Evolutionary conservation across 2,113 vertebrate genomes (phyloP), one percentile per base, ranked within the genome.

Genomic region (Otus sunia): DNA sequence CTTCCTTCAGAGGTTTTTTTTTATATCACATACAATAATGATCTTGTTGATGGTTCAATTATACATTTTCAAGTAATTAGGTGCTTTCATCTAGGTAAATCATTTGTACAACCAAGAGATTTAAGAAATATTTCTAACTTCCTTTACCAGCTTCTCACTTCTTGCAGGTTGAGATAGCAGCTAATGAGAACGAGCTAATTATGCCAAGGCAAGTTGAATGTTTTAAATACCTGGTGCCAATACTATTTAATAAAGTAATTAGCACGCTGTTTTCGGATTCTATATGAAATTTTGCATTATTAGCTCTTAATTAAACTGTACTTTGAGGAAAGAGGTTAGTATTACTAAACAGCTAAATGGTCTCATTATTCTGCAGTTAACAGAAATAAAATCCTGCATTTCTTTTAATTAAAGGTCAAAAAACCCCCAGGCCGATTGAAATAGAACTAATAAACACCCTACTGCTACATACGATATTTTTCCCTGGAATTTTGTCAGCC

Each of bases 391-490:
- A 59, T 49, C 37, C 39, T 88, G 64, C 63, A 76, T 92, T 96
- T 94, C 68, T 92, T 96, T 97, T 97, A 96, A 96, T 94, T 94
- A 96, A 93, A 97, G 89, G 95, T 93, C 68, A 98, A 83, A 97
- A 90, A 90, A 32, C 5, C 22, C 34, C 63, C 67, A 88, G 71
- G 37, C 72, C 85, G 95, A 89, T 55, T 94, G 92, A 97, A 94
- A 58, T 2, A 90, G 39, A 89, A 73, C 58, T 73, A 87, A 94
- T 29, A 90, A 93, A 74, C 52, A 60, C 10, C 26, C 63, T 41
- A 58, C 14, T 68, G 26, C 23, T 78, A 56, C 72, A 43, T 19
- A 82, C 39, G 26, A 32, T 83, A 22, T 69, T 72, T 82, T 50
- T 2, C 37, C 23, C 9, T 27, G 11, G 32, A 69, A 59, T 86